These are phyloP conservation scores for Taurulus bubalis DNA, from an alignment of 2,113 vertebrate genomes.

Conservation along the genomic window DNA sequence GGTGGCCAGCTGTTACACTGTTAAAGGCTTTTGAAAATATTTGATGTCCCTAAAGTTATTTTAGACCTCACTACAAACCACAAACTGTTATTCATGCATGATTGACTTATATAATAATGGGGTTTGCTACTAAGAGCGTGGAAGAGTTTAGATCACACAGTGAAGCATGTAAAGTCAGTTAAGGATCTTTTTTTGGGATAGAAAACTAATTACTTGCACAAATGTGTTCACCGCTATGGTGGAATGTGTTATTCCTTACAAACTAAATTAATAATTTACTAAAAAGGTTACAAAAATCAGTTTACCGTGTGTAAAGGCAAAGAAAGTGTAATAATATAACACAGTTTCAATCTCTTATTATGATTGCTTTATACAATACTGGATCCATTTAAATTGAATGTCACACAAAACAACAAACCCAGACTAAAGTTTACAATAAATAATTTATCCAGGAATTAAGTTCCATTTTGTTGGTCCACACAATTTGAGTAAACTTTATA, in stretches of 20 bases:
- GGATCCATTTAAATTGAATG: background rate
- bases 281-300: background rate
- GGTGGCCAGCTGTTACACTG: conserved; percentile 54
- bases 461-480: background rate
- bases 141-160: background rate
- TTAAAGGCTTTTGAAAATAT: conserved; percentile 50
- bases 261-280: background rate
- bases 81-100: conserved; percentile 38
- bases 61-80: conserved; percentile 45
- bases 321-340: background rate
- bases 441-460: background rate
- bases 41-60: conserved; percentile 59
- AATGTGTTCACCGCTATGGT: background rate
- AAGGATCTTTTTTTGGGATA: background rate
- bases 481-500: background rate
- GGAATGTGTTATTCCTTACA: background rate
- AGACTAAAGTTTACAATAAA: background rate
- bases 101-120: background rate
- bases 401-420: background rate
- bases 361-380: background rate
- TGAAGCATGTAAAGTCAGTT: background rate
- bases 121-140: background rate
- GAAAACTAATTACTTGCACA: background rate
- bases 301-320: background rate
- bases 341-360: background rate